Evolutionary conservation across 2,113 vertebrate species (phyloP), one percentile per base, ranked within the genome.

Genomic region (Ptychochromis oligacanthus): DNA sequence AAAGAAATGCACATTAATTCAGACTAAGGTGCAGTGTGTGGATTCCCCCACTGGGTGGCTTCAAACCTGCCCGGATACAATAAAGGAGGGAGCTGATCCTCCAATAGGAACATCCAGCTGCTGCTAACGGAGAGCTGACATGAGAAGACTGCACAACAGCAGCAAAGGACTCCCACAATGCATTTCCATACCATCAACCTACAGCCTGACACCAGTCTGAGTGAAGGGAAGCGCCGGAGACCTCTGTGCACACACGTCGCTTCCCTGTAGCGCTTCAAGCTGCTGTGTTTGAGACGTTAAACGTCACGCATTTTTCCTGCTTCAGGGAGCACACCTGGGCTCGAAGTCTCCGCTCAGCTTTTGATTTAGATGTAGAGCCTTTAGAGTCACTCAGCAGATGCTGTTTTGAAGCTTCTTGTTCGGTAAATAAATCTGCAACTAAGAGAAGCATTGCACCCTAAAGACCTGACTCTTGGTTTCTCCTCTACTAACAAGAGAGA

Each of bases 61-160:
- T 20, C 79, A 88, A 93, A 74, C 81, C 91, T 95, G 92, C 93
- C 94, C 70, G 22, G 93, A 93, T 90, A 95, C 94, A 95, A 87
- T 52, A 86, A 67, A 87, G 72, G 24, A 86, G 31, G 26, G 9
- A 77, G 67, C 75, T 5, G 54, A 10, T 89, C 78, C 75, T 88
- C 94, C 93, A 94, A 95, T 94, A 75, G 88, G 62, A 93, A 40
- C 61, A 74, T 77, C 59, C 43, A 61, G 79, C 77, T 17, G 56
- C 65, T 72, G 61, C 87, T 84, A 74, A 84, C 78, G 81, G 72
- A 49, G 70, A 74, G 61, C 80, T 80, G 62, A 79, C 82, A 64
- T 20, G 86, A 80, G 64, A 55, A 43, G 81, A 77, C 87, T 86
- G 88, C 91, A 82, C 90, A 88, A 82, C 90, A 88, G 34, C 81